Evolutionary conservation across 2,888 invertebrate species (phyloP).

Genomic region (Drosophila subquinaria): DNA sequence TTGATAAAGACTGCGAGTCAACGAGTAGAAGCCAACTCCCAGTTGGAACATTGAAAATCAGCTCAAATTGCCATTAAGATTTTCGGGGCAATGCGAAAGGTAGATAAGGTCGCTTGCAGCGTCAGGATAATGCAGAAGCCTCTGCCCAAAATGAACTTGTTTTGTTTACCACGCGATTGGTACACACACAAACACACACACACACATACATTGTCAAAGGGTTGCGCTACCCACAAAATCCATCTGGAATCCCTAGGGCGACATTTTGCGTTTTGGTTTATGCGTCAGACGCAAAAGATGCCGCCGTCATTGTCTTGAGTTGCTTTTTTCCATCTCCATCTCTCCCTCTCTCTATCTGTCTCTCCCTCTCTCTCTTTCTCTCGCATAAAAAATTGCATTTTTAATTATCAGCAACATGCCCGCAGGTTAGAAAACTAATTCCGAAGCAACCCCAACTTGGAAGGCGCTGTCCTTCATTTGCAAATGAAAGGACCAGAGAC

Average conservation of each 20-base stretch:
- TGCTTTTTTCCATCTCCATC: slow-evolving; percentile 11
- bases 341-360: too few relatives aligned
- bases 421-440: slow-evolving; percentile 80
- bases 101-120: slow-evolving; percentile 60
- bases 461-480: slow-evolving; percentile 39
- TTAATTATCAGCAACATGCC: slow-evolving; percentile 76
- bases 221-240: slow-evolving; percentile 56
- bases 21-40: slow-evolving; percentile 76
- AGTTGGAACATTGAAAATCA: slow-evolving; percentile 86
- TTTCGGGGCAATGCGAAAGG: slow-evolving; percentile 60
- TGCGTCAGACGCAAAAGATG: slow-evolving; percentile 74
- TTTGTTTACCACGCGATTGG: slow-evolving; percentile 54
- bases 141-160: slow-evolving; percentile 60
- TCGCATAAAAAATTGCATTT: slow-evolving; percentile 78
- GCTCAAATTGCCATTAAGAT: slow-evolving; percentile 86
- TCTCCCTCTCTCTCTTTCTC: not conserved
- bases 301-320: slow-evolving; percentile 76
- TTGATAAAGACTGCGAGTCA: slow-evolving; percentile 64
- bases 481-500: not conserved
- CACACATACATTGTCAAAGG: slow-evolving; percentile 55
- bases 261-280: slow-evolving; percentile 81
- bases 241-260: slow-evolving; percentile 69
- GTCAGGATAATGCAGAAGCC: slow-evolving; percentile 65
- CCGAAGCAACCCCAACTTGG: slow-evolving; percentile 60
- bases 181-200: slow-evolving; percentile 4